These are phyloP conservation scores for Thunnus maccoyii DNA, from an alignment of 2,113 vertebrate genomes.

Conservation along the genomic window DNA sequence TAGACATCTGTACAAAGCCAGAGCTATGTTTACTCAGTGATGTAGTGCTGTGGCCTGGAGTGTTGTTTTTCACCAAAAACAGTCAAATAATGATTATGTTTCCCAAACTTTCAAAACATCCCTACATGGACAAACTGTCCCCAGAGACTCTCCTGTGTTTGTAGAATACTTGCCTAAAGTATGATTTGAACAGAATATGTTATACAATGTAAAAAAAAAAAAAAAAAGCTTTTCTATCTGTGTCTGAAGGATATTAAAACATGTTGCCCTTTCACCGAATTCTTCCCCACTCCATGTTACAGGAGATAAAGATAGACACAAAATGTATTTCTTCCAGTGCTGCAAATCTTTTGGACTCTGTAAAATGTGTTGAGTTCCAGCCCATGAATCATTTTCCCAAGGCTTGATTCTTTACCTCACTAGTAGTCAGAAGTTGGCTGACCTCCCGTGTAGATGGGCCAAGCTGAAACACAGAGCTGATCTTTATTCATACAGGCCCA, in stretches of 20 bases:
- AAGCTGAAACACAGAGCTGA: slow-evolving; percentile 65
- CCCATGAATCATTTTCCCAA: slow-evolving; percentile 67
- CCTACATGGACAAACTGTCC: slow-evolving; percentile 25
- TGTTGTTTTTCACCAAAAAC: slow-evolving; percentile 26
- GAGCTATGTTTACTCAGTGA: slow-evolving; percentile 43
- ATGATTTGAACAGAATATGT: not conserved
- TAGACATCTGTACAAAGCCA: slow-evolving; percentile 22
- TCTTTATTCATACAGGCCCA: slow-evolving; percentile 69
- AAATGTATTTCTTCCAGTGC: slow-evolving; percentile 19
- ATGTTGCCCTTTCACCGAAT: not conserved
- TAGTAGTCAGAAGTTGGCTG: slow-evolving; percentile 72
- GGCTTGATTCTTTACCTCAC: slow-evolving; percentile 64
- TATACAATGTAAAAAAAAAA: not conserved
- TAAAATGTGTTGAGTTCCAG: slow-evolving; percentile 59
- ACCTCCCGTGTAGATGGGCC: slow-evolving; percentile 71
- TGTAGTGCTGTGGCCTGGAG: slow-evolving; percentile 5
- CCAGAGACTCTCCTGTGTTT: slow-evolving; percentile 1
- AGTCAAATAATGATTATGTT: slow-evolving; percentile 19
- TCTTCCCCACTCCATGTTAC: not conserved
- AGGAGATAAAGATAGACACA: slow-evolving; percentile 6
- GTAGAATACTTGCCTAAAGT: slow-evolving; percentile 20
- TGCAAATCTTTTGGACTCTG: slow-evolving; percentile 48
- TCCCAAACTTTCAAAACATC: slow-evolving; percentile 38
- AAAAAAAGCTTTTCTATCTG: slow-evolving; percentile 5
- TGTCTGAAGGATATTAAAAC: slow-evolving; percentile 11